Conservation (phyloP, 2,797 vertebrate species). For the Channa striata region DNA sequence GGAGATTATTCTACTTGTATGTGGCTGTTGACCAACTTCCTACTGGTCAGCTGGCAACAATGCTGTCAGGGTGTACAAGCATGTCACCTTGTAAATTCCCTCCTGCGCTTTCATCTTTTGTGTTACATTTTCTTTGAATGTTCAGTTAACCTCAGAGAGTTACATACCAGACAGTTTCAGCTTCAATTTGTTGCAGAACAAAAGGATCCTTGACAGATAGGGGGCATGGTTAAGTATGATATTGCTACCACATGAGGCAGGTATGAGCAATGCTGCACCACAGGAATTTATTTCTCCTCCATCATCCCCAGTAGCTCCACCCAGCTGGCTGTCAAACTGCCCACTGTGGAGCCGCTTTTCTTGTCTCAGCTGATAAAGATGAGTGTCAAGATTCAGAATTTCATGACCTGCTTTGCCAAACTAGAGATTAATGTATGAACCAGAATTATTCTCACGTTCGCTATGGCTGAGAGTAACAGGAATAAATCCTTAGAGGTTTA, state of each 20-base stretch:
- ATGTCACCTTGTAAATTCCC: background rate
- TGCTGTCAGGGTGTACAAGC: too few species aligned
- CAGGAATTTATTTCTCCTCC: background rate
- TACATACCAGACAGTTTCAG: background rate
- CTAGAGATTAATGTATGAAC: background rate
- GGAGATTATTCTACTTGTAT: too few species aligned
- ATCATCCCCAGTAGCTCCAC: background rate
- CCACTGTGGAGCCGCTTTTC: background rate
- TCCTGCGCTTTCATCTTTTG: background rate
- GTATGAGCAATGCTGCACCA: background rate
- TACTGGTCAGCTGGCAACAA: background rate
- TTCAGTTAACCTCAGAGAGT: background rate
- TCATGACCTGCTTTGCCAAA: background rate
- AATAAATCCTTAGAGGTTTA: too few species aligned
- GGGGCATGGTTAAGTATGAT: conserved; percentile 1
- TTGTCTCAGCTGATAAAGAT: background rate
- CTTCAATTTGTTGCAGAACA: background rate
- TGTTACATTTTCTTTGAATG: background rate
- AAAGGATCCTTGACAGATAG: background rate
- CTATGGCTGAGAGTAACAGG: too few species aligned
- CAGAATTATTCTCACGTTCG: background rate
- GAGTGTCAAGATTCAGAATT: background rate
- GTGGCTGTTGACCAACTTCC: background rate
- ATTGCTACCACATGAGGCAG: background rate
- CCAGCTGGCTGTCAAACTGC: background rate